A percentile compares a stretch with the other conserved stretches of the same genome.
Evolutionary conservation across 2,113 vertebrate species (phyloP).

Genomic region (Romanogobio albipinnatus): DNA sequence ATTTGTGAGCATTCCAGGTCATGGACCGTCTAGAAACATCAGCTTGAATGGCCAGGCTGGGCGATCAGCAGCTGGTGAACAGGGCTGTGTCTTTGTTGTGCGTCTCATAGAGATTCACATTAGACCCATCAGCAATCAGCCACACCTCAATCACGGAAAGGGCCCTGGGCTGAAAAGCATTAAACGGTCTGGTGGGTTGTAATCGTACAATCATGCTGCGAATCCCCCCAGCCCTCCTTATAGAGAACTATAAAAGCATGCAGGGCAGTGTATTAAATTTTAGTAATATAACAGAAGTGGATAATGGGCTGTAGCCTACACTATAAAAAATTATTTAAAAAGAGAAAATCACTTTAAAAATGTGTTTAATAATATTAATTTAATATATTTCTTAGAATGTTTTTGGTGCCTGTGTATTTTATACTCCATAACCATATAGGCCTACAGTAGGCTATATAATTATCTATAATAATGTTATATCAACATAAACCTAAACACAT

Average conservation of each 20-base stretch:
- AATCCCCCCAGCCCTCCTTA: conserved; percentile 18
- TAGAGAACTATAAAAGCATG: conserved; percentile 34
- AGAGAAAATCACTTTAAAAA: too few species aligned
- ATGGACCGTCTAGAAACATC: conserved; percentile 1
- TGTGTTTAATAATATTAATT: too few species aligned
- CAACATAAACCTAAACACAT: too few species aligned
- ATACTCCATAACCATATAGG: too few species aligned
- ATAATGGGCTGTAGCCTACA: too few species aligned
- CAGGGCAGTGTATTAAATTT: background rate
- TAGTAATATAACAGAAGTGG: too few species aligned
- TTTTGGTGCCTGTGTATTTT: too few species aligned
- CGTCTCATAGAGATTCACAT: conserved; percentile 41
- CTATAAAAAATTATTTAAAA: too few species aligned
- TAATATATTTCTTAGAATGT: too few species aligned
- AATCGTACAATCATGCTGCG: conserved; percentile 28
- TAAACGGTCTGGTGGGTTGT: conserved; percentile 39
- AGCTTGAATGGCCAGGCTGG: conserved; percentile 4
- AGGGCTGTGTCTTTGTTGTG: conserved; percentile 42
- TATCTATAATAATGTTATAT: too few species aligned
- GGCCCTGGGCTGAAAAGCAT: conserved; percentile 44
- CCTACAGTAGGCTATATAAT: too few species aligned
- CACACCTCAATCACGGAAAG: conserved; percentile 21
- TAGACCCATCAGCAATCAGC: conserved; percentile 43
- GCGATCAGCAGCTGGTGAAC: conserved; percentile 43
- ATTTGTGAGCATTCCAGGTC: background rate